Percentiles rank a stretch among this genome's conserved stretches.
Conservation (phyloP, 2,888 invertebrate genomes). For the Nemapogon koenigi region DNA sequence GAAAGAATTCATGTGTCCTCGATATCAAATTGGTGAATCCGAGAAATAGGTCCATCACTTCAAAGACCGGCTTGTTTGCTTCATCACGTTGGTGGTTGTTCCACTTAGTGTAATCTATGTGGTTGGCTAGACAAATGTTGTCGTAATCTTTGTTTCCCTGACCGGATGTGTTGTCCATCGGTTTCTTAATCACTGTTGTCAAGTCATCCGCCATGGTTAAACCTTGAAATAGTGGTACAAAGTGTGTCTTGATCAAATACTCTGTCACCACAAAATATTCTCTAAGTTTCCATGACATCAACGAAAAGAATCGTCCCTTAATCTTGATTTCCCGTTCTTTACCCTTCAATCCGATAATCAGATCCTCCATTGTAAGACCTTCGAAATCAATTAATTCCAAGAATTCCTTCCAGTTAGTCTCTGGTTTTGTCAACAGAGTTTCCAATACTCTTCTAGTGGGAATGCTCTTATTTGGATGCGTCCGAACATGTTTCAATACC, state of each 20-base stretch:
- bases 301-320: neutral
- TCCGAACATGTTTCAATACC: neutral
- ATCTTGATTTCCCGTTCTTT: neutral
- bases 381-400: neutral
- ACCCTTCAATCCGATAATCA: neutral
- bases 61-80: constrained; percentile 5
- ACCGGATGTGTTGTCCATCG: neutral
- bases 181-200: constrained; percentile 1
- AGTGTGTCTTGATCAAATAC: constrained; percentile 1
- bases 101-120: constrained; percentile 9
- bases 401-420: neutral
- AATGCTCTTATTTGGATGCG: neutral
- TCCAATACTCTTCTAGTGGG: neutral
- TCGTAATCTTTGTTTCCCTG: constrained; percentile 3
- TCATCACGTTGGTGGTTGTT: constrained; percentile 7
- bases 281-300: neutral
- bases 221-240: constrained; percentile 1
- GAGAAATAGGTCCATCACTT: constrained; percentile 7
- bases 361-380: neutral
- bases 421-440: neutral
- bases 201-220: constrained; percentile 3
- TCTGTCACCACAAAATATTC: constrained; percentile 5
- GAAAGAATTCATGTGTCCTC: constrained; percentile 7
- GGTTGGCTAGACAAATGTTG: constrained; percentile 4
- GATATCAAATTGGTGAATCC: constrained; percentile 4